Evolutionary conservation across 2,888 invertebrate genomes (phyloP), one percentile per base, ranked within the genome.

Genomic region (Lottia scabra): DNA sequence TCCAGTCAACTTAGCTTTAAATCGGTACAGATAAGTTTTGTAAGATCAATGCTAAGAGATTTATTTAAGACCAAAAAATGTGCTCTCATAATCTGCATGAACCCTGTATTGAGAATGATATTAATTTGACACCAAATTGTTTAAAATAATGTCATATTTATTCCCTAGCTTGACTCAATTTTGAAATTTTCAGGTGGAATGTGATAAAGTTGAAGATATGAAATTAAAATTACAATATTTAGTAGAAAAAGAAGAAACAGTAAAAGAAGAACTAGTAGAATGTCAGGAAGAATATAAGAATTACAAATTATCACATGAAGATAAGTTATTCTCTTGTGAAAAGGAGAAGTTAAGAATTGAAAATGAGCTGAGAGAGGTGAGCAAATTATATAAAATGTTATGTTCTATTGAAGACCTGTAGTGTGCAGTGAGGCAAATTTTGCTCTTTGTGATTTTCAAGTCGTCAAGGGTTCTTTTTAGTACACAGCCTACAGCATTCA

Each of bases 291-390:
- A 80, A n/a, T 30, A 73, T 10, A 75, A 79, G 19, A 71, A 74
- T 38, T 73, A 77, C 67, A 81, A 80, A 67, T 65, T 73, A 15
- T 73, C 78, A 12, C 76, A 75, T 67, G 83, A 83, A 15, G 78
- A 79, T 26, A 81, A 82, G 73, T 68, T 82, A 2, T 68, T 77
- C 6, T 65, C 68, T 0, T 69, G 78, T 12, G 80, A 83, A 71
- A 82, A 78, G 48, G 83, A 82, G 65, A 80, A 80, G 65, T 38
- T 77, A 2, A 79, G 81, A 67, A 70, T 80, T 15, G 73, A 80
- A 46, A 79, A 84, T 63, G 80, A 80, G 19, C 68, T 82, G 23
- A 79, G 79, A 63, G 75, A 82, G 80, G 84, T 83, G 43, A 45
- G 26, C 19, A 16, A 65, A n/a, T 27, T 45, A 45, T 19, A n/a